Base-by-base conservation (phyloP, 1,140 invertebrate species). In the Drosophila orena region DNA sequence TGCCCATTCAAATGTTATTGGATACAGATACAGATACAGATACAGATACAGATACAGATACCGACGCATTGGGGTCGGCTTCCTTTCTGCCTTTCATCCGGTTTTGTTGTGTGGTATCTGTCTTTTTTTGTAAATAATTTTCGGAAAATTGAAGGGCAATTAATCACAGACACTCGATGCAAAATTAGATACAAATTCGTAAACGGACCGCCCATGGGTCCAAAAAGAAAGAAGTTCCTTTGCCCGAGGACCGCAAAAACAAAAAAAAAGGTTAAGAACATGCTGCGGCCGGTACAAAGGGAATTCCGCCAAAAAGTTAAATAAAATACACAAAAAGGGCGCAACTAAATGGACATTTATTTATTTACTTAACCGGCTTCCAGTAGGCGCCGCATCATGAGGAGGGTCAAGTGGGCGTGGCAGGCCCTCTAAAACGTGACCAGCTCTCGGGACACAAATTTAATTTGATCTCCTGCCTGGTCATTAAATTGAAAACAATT, bases 361-460 rank as follows among this genome's bases (percentile, higher is more conserved):
- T 86, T 86, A 84, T 84, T 86, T 86, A 84, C 89, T 89, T 77
- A 74, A 84, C 66, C 77, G 89, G 80, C 76, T 89, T 89, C 84
- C 84, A 88, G 89, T 89, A 80, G 79, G 57, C 76, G 47, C 53
- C 75, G 43, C 50, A 17, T 17, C 34, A 40, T 57, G 40, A 66
- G 62, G 46, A 57, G 70, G 70, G 56, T 64, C 56, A 43, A 60
- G 38, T 52, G 40, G 30, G 27, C 12, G 27, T 37, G 14, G 27
- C 27, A n/a, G 17, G 30, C 15, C 10, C 66, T 70, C 69, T 69
- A 46, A 58, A 68, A 58, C 64, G 53, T 56, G 77, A 76, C 76
- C 75, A 66, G 34, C n/a, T 37, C 14, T 43, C n/a, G 2, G 52
- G 53, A 35, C 37, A 30, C 15, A 38, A 72, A 75, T 75, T 81